phyloP scores from a whole-genome alignment of 2,888 invertebrate genomes.

The Cetonia aurata region DNA sequence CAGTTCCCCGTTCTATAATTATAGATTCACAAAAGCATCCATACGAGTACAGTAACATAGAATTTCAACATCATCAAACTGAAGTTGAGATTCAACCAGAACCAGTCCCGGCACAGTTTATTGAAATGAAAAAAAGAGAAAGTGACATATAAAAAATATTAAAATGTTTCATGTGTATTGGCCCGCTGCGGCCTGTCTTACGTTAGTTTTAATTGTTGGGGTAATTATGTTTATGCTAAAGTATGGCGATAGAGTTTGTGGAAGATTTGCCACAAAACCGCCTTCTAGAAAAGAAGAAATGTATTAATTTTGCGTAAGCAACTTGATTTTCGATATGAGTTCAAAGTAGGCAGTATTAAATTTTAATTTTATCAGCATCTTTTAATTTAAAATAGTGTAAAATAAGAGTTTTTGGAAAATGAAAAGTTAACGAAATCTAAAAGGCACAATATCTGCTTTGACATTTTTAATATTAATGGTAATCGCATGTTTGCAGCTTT shows the following conservation, averaged over 20 bases:
- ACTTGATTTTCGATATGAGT: too few species aligned
- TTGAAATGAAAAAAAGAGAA: conserved; percentile 75
- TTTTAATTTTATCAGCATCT: too few species aligned
- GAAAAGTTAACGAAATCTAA: too few species aligned
- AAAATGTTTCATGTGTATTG: conserved; percentile 77
- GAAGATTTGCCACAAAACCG: conserved; percentile 63
- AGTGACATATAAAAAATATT: conserved; percentile 76
- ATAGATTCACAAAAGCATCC: conserved; percentile 62
- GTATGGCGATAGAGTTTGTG: conserved; percentile 79
- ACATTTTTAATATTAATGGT: too few species aligned
- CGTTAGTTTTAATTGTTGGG: conserved; percentile 77
- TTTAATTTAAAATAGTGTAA: too few species aligned
- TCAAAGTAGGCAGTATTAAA: too few species aligned
- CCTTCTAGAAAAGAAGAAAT: conserved; percentile 11
- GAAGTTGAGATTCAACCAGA: conserved; percentile 42
- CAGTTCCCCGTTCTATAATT: conserved; percentile 61
- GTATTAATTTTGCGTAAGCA: neutral
- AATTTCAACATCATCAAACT: conserved; percentile 57
- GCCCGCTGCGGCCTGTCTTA: conserved; percentile 81
- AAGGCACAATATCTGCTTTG: too few species aligned
- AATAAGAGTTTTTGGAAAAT: too few species aligned
- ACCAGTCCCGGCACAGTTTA: conserved; percentile 50
- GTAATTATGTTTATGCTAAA: conserved; percentile 82
- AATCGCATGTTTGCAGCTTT: too few species aligned
- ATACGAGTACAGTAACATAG: conserved; percentile 63